Evolutionary conservation across 2,113 vertebrate genomes (phyloP), one percentile per base, ranked within the genome.

Genomic region (Zosterops hypoxanthus): DNA sequence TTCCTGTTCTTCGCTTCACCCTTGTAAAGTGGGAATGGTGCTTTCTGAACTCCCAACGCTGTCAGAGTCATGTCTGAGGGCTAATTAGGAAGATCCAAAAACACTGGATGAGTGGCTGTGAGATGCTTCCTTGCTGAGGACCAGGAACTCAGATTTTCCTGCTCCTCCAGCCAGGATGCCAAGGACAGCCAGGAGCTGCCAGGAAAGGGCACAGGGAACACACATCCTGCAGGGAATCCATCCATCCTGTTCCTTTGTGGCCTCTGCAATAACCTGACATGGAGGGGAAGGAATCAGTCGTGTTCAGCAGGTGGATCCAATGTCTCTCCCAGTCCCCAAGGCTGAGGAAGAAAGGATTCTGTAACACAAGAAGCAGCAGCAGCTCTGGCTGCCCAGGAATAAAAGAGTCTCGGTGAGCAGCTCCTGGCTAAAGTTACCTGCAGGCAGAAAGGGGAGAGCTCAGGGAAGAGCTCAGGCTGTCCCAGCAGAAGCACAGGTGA

Each of bases 401-500:
- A 86, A 96, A 97, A 95, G 96, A 97, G 83, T 65, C 84, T 33
- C 82, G 76, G 93, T 25, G 60, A 94, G 91, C 79, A 94, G 89
- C 71, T 6, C 11, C 60, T 92, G 96, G 97, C 82, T 98, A 91
- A 57, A 94, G 95, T 98, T 98, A 96, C 97, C 95, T 5, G 59
- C 85, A 63, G 95, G 96, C 88, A 98, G 95, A 93, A 94, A 92
- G 79, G 56, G 73, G 53, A 94, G 95, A 81, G 84, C 85, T 90
- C 53, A 75, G 92, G 87, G 82, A 42, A 92, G 93, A 76, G 87
- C 83, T 91, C 50, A 78, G 93, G 92, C 96, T 86, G 91, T 52
- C 26, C 55, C 55, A 18, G 18, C 33, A 46, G 42, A 49, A 1
- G 28, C 50, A 3, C 60, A 39, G 57, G n/a, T 52, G 61, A 39